Base-by-base conservation (phyloP, 2,888 invertebrate species). In the Osmoderma eremita region DNA sequence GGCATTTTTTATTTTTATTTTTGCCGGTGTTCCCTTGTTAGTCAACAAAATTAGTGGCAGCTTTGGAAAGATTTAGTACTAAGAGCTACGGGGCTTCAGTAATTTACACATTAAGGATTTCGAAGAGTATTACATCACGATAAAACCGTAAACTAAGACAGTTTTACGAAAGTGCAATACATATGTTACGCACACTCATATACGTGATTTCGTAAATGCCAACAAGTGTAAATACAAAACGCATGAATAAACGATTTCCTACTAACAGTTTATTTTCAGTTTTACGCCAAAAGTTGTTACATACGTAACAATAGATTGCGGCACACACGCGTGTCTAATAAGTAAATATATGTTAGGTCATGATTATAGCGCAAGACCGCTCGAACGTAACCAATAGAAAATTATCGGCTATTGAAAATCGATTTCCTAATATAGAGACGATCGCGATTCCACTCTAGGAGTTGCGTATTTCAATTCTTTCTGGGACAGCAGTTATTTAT, bases 321-420 rank as follows among this genome's bases (percentile, higher is more conserved):
- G 17, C 18, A 56, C 41, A 41, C 20, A 20, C 41, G n/a, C 1
- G n/a, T 20, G 41, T 56, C n/a, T 20, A 56, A 42, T 41, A 56
- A 13, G 56, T 22, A 56, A 56, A 41, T 56, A 22, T 41, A 13
- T 56, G 41, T 56, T 41, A 51, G 10, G 38, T 38, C 38, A 53
- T 53, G 38, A 18, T 12, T 6, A 30, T 30, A 51, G 6, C 13
- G 30, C 24, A 36, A 13, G 53, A 38, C 17, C 5, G 18, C 30
- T 30, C 17, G 30, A 30, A 24, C 30, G 45, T 61, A 30, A 17
- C 58, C 17, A 61, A 45, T 45, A 36, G 30, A 61, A 61, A 61
- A 45, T 61, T 61, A 61, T 45, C 58, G 20, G 15, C 20, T 61
- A 61, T 61, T 61, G 45, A 61, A 45, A 15, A 45, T 61, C 36